Conservation (phyloP, 1,140 invertebrate species). For the Littorina saxatilis region DNA sequence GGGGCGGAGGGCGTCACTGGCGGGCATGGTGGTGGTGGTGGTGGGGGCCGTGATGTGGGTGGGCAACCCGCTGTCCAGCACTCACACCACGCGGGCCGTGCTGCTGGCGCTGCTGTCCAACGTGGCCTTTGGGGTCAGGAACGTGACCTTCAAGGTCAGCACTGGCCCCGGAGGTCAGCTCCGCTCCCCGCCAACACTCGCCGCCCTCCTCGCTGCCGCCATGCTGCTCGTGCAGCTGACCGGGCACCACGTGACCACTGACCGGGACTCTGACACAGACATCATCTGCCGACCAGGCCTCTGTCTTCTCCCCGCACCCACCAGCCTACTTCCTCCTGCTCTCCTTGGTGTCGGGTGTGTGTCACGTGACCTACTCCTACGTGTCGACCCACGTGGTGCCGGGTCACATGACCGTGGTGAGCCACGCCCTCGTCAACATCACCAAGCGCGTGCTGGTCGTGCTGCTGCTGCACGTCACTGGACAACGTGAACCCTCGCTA, state of each 20-base stretch:
- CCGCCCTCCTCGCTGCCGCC: not conserved
- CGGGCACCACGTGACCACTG: not conserved
- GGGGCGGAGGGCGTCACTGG: no score
- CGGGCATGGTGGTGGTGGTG: no score
- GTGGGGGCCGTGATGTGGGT: no score
- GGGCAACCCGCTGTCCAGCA: no score
- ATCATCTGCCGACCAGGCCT: not conserved
- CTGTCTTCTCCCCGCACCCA: not conserved
- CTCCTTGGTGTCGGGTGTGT: not conserved
- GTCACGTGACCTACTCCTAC: conserved; percentile 35
- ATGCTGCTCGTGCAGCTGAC: not conserved
- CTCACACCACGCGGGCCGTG: no score
- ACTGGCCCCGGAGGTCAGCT: not conserved
- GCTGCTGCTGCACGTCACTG: conserved; percentile 30
- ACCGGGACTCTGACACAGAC: not conserved
- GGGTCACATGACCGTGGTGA: conserved; percentile 33
- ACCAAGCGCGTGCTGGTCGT: conserved; percentile 41
- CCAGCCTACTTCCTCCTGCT: not conserved
- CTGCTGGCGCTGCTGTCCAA: conserved; percentile 32
- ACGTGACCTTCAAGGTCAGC: conserved; percentile 20
- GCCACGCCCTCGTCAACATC: conserved; percentile 42
- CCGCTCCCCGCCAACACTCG: not conserved
- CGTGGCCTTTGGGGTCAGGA: conserved; percentile 34
- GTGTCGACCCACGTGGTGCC: conserved; percentile 37
- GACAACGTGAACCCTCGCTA: no score